Base-by-base conservation (phyloP, 2,888 invertebrate species). In the Catocala nupta region DNA sequence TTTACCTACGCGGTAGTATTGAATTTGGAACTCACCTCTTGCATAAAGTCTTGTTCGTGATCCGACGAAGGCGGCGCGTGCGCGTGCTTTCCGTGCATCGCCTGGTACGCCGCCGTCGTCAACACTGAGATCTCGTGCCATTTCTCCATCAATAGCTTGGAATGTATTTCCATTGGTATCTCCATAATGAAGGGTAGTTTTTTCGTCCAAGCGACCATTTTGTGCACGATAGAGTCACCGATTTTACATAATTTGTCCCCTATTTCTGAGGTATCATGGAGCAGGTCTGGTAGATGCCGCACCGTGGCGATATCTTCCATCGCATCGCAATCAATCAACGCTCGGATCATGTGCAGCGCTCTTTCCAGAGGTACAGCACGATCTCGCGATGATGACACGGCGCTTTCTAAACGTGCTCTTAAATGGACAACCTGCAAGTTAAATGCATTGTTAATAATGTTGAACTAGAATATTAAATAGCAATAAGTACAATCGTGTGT, bases 201-300 rank as follows among this genome's bases (percentile, higher is more conserved):
- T 93, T 99, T 99, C 83, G 99, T 99, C 99, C 99, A 99, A 92
- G 99, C 98, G 77, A 99, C 99, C 95, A 99, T 96, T 94, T 99
- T 99, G 95, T 98, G 98, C 63, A 99, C 99, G 84, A 99, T 99
- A 77, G 98, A 99, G 95, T 99, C 99, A 57, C 99, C 99, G 85
- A 99, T 98, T 92, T 97, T 98, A 95, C 98, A 98, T 81, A 99
- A 95, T 90, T 97, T 98, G 90, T 98, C 97, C 83, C 97, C 98
- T 83, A 98, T 96, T 92, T 98, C 98, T 78, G 98, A 97, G 87
- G 98, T 98, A 90, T 98, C 98, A 90, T 98, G 98, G 78, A 98
- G 95, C 85, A 98, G 96, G 91, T 98, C 98, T 83, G 98, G 98
- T 91, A 98, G 95, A 91, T 98, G 98, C 94, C 97, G 96, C 80